Conservation (phyloP, 2,113 vertebrate species). For the Chauna torquata region DNA sequence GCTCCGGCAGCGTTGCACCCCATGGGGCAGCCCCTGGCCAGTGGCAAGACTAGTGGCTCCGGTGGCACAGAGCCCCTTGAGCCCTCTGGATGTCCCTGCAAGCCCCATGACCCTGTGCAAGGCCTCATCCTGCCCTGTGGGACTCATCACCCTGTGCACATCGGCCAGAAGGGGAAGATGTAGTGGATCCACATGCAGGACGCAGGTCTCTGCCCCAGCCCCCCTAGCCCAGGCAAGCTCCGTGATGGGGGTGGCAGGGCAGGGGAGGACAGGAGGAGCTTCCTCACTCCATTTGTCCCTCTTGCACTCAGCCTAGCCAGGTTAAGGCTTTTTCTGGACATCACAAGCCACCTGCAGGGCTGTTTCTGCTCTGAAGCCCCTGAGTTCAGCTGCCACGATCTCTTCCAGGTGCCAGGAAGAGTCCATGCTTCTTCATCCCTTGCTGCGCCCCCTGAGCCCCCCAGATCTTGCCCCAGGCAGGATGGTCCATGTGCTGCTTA, state of each 20-base stretch:
- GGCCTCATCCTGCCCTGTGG: neutral
- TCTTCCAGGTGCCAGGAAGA: neutral
- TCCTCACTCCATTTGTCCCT: neutral
- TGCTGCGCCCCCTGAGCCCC: neutral
- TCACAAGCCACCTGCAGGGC: neutral
- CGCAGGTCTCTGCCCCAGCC: neutral
- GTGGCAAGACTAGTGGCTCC: accelerated
- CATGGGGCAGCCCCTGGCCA: accelerated
- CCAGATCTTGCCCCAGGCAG: neutral
- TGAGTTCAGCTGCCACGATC: neutral
- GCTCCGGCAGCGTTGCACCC: neutral
- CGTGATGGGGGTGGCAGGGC: neutral
- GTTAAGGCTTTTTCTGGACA: neutral
- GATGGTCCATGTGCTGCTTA: neutral
- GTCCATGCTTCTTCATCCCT: neutral
- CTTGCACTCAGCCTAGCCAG: neutral
- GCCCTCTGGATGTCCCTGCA: too few relatives aligned
- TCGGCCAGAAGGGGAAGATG: neutral
- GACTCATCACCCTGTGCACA: accelerated
- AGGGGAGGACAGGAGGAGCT: neutral
- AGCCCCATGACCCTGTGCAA: too few relatives aligned
- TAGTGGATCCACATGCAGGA: neutral
- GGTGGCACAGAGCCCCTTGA: too few relatives aligned
- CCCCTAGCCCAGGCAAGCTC: accelerated
- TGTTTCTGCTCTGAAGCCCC: neutral